Evolutionary conservation across 35 echinoderm and acorn worm genomes (phyloP).

Genomic region (Apostichopus japonicus): DNA sequence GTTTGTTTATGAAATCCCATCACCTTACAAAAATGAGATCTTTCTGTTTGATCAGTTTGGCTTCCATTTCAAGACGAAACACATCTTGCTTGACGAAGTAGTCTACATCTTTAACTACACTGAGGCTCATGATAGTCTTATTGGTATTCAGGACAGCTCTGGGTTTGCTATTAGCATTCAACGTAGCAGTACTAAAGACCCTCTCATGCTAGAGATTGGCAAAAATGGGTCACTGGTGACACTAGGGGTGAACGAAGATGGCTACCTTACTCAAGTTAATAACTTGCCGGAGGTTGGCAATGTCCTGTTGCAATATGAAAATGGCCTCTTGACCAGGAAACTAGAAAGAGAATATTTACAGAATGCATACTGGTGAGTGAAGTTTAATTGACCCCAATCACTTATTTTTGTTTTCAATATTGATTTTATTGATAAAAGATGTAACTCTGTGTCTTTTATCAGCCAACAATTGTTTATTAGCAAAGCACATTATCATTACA

Average conservation of each 20-base stretch:
- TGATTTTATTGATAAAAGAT: too few relatives aligned
- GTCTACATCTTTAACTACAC: conserved; percentile 81
- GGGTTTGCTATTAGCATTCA: conserved; percentile 67
- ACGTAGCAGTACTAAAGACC: conserved; percentile 53
- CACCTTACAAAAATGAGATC: conserved; percentile 66
- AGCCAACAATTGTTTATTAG: too few relatives aligned
- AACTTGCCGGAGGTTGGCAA: conserved; percentile 16
- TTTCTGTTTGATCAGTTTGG: conserved; percentile 78
- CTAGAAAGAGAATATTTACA: conserved; percentile 38
- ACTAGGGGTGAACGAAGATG: conserved; percentile 2
- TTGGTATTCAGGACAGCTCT: conserved; percentile 67
- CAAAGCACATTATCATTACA: too few relatives aligned
- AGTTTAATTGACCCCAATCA: neutral
- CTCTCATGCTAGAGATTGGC: conserved; percentile 53
- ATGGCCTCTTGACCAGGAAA: conserved; percentile 56
- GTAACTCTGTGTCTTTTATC: too few relatives aligned
- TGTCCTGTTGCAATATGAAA: conserved; percentile 35
- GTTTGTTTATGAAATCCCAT: conserved; percentile 66
- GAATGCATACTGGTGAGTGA: conserved; percentile 75
- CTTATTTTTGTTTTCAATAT: too few relatives aligned
- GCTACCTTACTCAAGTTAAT: neutral
- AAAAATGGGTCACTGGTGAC: conserved; percentile 41
- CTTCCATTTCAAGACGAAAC: conserved; percentile 75
- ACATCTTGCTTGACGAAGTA: conserved; percentile 69
- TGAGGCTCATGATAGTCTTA: conserved; percentile 58